Percentiles rank a stretch among this genome's conserved stretches.
Evolutionary conservation across 2,888 invertebrate species (phyloP).

Genomic region (Lepidocyrtoides sp.): DNA sequence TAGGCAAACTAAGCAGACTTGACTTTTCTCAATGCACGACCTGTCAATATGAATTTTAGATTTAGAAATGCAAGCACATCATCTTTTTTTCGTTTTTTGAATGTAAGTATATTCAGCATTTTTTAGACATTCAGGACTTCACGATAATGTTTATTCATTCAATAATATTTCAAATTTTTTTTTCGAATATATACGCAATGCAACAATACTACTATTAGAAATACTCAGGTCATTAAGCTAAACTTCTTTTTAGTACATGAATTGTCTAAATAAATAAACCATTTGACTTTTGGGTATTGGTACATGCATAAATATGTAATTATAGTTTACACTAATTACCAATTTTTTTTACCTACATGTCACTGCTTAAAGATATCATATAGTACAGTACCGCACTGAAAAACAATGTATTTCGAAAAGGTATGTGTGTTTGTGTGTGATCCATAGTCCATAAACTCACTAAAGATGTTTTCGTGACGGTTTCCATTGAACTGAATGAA

Average conservation of each 20-base stretch:
- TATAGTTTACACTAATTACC: not conserved
- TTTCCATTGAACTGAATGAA: not conserved
- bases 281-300: not conserved
- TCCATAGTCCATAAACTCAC: not conserved
- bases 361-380: not conserved
- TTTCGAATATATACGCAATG: not conserved
- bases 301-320: too few species aligned
- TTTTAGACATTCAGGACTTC: not conserved
- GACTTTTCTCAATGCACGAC: slow-evolving; percentile 22
- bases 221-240: not conserved
- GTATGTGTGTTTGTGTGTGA: not conserved
- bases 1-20: not conserved
- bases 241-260: not conserved
- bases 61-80: too few species aligned
- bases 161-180: too few species aligned
- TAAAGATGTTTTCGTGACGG: not conserved
- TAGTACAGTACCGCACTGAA: not conserved
- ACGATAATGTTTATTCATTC: slow-evolving; percentile 16
- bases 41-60: slow-evolving; percentile 23
- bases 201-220: not conserved
- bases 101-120: not conserved
- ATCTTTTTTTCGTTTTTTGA: too few species aligned
- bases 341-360: not conserved
- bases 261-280: not conserved
- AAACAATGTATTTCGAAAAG: not conserved